Conservation (phyloP, 2,797 vertebrate genomes). For the Notolabrus celidotus region DNA sequence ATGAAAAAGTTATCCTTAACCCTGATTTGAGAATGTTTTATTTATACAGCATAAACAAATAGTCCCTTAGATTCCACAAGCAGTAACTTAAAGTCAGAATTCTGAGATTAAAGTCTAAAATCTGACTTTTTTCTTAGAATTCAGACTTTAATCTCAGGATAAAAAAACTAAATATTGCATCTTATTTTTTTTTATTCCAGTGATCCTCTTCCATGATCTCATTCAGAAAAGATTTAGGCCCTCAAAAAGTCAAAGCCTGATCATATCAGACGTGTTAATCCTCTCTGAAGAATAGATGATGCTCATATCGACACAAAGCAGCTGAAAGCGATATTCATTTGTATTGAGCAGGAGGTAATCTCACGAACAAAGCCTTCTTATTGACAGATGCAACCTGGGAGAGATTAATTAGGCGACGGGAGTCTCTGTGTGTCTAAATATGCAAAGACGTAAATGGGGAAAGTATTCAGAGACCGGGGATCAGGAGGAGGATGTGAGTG, state of each 20-base stretch:
- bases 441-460: constrained; percentile 45
- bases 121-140: too few species aligned
- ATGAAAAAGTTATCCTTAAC: too few species aligned
- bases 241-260: constrained; percentile 1
- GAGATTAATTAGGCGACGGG: constrained; percentile 60
- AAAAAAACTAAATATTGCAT: too few species aligned
- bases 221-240: not conserved
- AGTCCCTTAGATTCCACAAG: too few species aligned
- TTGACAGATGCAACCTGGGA: constrained; percentile 47
- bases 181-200: too few species aligned
- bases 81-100: too few species aligned
- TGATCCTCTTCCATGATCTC: not conserved
- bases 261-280: constrained; percentile 27
- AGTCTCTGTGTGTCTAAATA: constrained; percentile 46
- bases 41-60: too few species aligned
- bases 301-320: constrained; percentile 24
- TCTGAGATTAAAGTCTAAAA: too few species aligned
- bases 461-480: constrained; percentile 64
- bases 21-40: too few species aligned
- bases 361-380: constrained; percentile 36
- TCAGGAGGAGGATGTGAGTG: constrained; percentile 57
- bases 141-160: too few species aligned
- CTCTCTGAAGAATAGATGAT: constrained; percentile 4
- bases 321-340: constrained; percentile 21
- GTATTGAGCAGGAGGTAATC: constrained; percentile 29